Evolutionary conservation across 2,888 invertebrate genomes (phyloP).

Genomic region (Clitarchus hookeri): DNA sequence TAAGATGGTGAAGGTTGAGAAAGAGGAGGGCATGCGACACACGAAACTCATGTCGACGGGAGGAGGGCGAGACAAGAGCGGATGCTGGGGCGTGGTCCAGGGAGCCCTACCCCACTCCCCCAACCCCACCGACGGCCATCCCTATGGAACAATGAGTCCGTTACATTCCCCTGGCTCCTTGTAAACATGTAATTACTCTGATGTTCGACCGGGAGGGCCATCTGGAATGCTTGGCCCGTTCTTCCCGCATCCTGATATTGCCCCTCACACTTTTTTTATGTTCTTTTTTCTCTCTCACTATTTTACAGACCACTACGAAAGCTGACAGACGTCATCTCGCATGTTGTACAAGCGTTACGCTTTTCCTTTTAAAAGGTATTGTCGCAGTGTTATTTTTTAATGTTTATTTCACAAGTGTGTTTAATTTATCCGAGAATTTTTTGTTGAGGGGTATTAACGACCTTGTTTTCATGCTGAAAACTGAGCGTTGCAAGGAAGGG

Average conservation of each 20-base stretch:
- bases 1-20: no score
- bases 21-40: neutral
- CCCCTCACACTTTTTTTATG: neutral
- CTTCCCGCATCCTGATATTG: neutral
- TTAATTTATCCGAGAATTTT: no score
- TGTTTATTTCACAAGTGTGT: no score
- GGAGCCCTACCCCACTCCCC: neutral
- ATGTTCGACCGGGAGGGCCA: neutral
- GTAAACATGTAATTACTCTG: slow-evolving; percentile 1
- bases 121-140: neutral
- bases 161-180: neutral
- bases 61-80: neutral
- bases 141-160: neutral
- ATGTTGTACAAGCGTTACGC: no score
- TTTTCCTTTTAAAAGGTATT: no score
- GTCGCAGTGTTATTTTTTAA: no score
- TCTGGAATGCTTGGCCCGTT: neutral
- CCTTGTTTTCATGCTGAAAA: no score
- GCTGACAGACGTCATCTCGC: no score
- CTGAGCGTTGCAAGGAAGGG: no score
- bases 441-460: no score
- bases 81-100: neutral
- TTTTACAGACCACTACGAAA: no score
- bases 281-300: no score
- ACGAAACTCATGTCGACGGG: neutral